These are phyloP conservation scores for Thunnus thynnus DNA, from an alignment of 2,113 vertebrate genomes.

Conservation along the genomic window DNA sequence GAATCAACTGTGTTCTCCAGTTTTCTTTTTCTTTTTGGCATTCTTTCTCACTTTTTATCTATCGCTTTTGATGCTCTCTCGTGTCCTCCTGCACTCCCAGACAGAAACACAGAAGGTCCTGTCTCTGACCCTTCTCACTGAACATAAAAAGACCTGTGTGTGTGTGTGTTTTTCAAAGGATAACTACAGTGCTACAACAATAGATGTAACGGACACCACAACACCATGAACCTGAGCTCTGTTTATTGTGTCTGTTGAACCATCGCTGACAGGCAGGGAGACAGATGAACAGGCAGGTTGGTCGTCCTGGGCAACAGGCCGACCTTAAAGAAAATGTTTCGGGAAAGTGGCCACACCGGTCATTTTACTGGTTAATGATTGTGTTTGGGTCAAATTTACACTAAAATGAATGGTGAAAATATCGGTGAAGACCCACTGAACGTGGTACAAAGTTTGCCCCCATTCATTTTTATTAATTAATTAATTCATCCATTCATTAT, in stretches of 20 bases:
- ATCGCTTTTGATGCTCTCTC: conserved; percentile 29
- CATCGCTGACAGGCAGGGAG: neutral
- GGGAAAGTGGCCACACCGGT: neutral
- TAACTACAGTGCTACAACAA: conserved; percentile 8
- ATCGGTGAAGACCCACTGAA: too few species aligned
- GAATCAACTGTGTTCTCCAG: conserved; percentile 35
- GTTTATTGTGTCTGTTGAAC: conserved; percentile 27
- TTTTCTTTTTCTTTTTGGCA: conserved; percentile 6
- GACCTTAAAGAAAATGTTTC: neutral
- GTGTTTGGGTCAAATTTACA: too few species aligned
- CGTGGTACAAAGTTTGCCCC: too few species aligned
- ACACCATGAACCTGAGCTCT: conserved; percentile 40
- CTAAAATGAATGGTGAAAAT: too few species aligned
- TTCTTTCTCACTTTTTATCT: conserved; percentile 40
- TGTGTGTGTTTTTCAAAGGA: conserved; percentile 22
- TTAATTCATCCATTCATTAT: too few species aligned
- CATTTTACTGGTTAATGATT: neutral
- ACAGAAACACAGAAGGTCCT: conserved; percentile 26
- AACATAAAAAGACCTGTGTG: conserved; percentile 30
- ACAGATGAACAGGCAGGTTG: conserved; percentile 5
- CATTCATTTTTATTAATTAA: too few species aligned
- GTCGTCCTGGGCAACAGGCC: neutral
- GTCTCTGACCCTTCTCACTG: conserved; percentile 36
- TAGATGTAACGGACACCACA: conserved; percentile 42
- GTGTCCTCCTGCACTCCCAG: conserved; percentile 20